phyloP scores from a whole-genome alignment of 2,113 vertebrate species.

The Lutjanus erythropterus region DNA sequence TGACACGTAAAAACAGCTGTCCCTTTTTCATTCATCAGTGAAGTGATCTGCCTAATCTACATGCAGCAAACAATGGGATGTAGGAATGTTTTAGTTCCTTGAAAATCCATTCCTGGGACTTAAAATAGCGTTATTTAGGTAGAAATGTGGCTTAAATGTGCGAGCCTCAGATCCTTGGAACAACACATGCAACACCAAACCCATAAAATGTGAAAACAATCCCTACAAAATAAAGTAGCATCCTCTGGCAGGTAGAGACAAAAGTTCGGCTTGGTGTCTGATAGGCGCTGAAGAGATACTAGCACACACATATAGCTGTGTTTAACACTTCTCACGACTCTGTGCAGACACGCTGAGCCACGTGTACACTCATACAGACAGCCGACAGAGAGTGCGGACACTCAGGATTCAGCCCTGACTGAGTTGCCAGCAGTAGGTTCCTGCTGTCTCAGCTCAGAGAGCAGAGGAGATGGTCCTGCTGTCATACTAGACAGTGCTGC shows the following conservation, averaged over 20 bases:
- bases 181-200: background rate
- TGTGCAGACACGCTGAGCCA: background rate
- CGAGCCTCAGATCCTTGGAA: background rate
- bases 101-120: no score
- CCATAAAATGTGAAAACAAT: background rate
- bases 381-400: slow-evolving; percentile 35
- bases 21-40: no score
- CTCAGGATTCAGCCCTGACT: slow-evolving; percentile 17
- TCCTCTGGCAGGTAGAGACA: background rate
- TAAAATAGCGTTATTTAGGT: no score
- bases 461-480: background rate
- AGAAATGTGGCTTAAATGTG: no score
- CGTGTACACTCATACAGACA: background rate
- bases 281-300: slow-evolving; percentile 3
- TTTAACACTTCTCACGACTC: background rate
- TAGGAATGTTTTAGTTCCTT: no score
- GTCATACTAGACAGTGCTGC: slow-evolving; percentile 13
- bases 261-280: background rate
- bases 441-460: slow-evolving; percentile 46
- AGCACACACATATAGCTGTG: background rate
- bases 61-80: no score
- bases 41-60: no score
- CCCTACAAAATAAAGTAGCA: background rate
- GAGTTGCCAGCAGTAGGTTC: slow-evolving; percentile 26
- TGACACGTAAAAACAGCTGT: no score